Evolutionary conservation across 2,797 vertebrate species (phyloP).

Genomic region (Podargus strigoides): DNA sequence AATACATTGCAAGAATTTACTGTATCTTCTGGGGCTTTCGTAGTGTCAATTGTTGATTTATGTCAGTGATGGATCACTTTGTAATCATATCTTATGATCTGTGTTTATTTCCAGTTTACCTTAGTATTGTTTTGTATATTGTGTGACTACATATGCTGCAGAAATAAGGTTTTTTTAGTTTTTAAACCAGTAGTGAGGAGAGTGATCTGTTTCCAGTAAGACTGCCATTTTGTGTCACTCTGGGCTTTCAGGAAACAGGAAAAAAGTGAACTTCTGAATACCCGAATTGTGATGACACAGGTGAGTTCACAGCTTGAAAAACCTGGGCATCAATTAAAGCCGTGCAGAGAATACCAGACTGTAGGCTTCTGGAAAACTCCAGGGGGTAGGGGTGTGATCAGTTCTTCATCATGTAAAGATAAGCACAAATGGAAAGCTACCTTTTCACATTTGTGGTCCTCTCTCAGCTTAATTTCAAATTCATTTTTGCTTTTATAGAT

Average conservation of each 20-base stretch:
- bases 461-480: background rate
- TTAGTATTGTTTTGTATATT: background rate
- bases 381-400: background rate
- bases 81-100: background rate
- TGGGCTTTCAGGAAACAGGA: background rate
- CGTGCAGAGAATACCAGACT: background rate
- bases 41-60: background rate
- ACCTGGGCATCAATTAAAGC: background rate
- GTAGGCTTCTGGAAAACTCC: background rate
- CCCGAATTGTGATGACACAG: background rate
- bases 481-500: background rate
- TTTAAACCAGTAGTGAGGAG: background rate
- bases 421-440: background rate
- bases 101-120: background rate
- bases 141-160: background rate
- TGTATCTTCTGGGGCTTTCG: background rate
- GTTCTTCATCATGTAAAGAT: background rate
- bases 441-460: background rate
- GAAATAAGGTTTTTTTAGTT: background rate
- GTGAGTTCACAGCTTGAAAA: background rate
- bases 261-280: background rate
- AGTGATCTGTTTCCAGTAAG: background rate
- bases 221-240: background rate
- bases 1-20: background rate
- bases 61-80: background rate